phyloP scores from a whole-genome alignment of 2,113 vertebrate genomes.

The Heterocephalus glaber region DNA sequence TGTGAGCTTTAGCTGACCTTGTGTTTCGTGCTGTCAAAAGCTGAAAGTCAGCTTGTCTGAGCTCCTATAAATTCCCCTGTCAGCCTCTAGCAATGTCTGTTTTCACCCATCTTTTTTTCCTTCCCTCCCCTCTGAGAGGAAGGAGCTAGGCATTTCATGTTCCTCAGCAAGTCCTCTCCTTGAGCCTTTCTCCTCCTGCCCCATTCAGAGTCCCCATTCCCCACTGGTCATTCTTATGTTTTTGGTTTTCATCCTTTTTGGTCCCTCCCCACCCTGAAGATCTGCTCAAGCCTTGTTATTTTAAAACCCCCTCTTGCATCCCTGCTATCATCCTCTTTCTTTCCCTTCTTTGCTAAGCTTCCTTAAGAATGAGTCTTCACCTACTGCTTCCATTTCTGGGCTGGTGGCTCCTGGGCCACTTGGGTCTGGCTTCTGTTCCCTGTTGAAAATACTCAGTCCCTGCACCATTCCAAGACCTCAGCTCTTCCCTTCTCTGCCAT shows the following conservation, averaged over 20 bases:
- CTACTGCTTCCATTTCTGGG: background rate
- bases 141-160: background rate
- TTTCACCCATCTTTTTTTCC: background rate
- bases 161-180: background rate
- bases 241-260: background rate
- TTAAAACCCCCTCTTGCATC: background rate
- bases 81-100: background rate
- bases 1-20: background rate
- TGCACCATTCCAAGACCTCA: background rate
- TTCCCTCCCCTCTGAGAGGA: background rate
- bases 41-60: background rate
- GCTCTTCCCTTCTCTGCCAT: background rate
- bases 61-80: background rate
- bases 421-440: background rate
- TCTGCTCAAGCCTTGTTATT: background rate
- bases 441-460: background rate
- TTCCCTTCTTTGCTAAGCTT: slow-evolving; percentile 1
- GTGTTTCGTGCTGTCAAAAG: slow-evolving; percentile 26
- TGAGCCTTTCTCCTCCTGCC: background rate
- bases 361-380: background rate
- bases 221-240: background rate
- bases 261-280: background rate
- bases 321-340: background rate
- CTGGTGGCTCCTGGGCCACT: background rate
- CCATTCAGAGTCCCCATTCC: background rate